phyloP scores from a whole-genome alignment of 2,797 vertebrate genomes.

The Hydrolagus colliei region DNA sequence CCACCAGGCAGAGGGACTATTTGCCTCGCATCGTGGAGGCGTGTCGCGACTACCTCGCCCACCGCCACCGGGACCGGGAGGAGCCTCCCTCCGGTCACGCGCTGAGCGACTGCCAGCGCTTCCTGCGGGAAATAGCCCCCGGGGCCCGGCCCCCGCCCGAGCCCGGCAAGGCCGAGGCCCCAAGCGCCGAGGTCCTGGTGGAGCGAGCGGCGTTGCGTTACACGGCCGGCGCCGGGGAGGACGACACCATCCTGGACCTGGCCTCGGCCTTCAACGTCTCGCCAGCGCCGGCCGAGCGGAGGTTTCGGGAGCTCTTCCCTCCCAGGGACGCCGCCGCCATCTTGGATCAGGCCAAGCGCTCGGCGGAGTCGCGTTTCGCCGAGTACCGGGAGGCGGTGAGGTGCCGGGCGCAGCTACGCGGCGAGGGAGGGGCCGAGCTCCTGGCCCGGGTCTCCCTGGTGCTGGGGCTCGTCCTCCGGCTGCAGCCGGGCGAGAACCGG shows the following conservation, averaged over 20 bases:
- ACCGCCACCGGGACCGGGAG: slow-evolving; percentile 16
- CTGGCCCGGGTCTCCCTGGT: slow-evolving; percentile 63
- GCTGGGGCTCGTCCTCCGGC: slow-evolving; percentile 66
- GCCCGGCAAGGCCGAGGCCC: slow-evolving; percentile 37
- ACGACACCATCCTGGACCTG: slow-evolving; percentile 65
- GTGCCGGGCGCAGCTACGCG: slow-evolving; percentile 64
- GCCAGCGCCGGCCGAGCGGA: slow-evolving; percentile 55
- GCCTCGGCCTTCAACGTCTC: slow-evolving; percentile 64
- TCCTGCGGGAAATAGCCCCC: slow-evolving; percentile 62
- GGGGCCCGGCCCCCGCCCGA: slow-evolving; percentile 32
- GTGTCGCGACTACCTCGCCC: slow-evolving; percentile 48
- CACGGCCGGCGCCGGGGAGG: slow-evolving; percentile 51
- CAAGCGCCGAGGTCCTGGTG: slow-evolving; percentile 51
- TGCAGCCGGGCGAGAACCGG: slow-evolving; percentile 59
- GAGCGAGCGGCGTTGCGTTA: slow-evolving; percentile 69
- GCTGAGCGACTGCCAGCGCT: slow-evolving; percentile 47
- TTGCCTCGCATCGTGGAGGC: slow-evolving; percentile 57
- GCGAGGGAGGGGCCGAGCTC: slow-evolving; percentile 60
- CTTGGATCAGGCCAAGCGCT: slow-evolving; percentile 41
- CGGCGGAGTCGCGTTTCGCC: slow-evolving; percentile 61
- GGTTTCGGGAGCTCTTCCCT: slow-evolving; percentile 64
- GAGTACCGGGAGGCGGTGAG: slow-evolving; percentile 68
- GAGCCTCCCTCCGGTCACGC: slow-evolving; percentile 31
- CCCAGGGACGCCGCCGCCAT: slow-evolving; percentile 45
- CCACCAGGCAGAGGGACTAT: slow-evolving; percentile 62